A percentile compares a stretch with the other conserved stretches of the same genome.
These are phyloP conservation scores for Geotrupes spiniger DNA, from an alignment of 2,888 invertebrate genomes.

Conservation along the genomic window DNA sequence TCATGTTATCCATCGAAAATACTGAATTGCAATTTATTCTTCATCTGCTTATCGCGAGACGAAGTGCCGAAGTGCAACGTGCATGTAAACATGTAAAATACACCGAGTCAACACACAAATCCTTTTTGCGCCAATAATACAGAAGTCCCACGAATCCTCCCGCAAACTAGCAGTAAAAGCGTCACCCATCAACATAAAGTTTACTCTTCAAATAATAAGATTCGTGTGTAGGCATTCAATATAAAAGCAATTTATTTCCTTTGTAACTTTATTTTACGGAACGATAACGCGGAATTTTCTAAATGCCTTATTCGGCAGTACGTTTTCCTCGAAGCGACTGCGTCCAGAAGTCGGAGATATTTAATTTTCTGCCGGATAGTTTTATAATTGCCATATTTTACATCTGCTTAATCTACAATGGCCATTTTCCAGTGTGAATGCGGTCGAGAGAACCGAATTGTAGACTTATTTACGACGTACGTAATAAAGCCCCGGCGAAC, in stretches of 20 bases:
- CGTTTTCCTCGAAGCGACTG: no score
- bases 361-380: conserved; percentile 17
- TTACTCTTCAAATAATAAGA: not conserved
- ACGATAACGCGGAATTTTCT: not conserved
- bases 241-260: conserved; percentile 3
- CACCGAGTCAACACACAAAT: not conserved
- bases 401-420: conserved; percentile 16
- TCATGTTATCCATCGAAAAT: no score
- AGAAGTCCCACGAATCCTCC: conserved; percentile 3
- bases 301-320: not conserved
- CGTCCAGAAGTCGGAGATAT: conserved; percentile 6
- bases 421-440: conserved; percentile 18
- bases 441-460: conserved; percentile 16
- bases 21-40: no score
- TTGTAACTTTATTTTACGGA: not conserved
- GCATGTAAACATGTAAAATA: not conserved
- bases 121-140: not conserved
- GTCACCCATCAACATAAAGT: conserved; percentile 6
- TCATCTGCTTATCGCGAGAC: no score
- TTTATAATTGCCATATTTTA: conserved; percentile 19
- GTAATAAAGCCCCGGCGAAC: conserved; percentile 19
- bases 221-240: conserved; percentile 3
- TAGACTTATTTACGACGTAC: conserved; percentile 21
- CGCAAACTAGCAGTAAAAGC: not conserved
- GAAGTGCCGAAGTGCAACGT: no score